phyloP scores from a whole-genome alignment of 2,797 vertebrate genomes.

The Protonibea diacanthus region DNA sequence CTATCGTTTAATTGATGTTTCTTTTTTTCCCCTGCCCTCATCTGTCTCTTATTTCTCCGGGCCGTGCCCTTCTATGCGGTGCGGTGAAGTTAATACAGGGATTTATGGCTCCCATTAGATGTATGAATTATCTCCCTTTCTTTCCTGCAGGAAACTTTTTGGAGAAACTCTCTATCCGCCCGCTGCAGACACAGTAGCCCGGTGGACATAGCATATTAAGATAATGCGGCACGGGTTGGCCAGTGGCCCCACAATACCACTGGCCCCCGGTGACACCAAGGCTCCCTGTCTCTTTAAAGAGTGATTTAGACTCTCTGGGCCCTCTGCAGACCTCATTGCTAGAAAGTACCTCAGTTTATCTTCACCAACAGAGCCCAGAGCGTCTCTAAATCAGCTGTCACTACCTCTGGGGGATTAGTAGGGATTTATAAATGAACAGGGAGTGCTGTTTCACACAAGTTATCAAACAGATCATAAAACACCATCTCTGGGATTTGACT shows the following conservation, averaged over 20 bases:
- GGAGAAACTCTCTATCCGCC: slow-evolving; percentile 24
- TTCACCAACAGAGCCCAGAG: slow-evolving; percentile 70
- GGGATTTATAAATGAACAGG: slow-evolving; percentile 75
- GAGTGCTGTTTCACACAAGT: slow-evolving; percentile 75
- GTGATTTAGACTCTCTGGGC: slow-evolving; percentile 87
- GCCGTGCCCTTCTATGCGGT: slow-evolving; percentile 87
- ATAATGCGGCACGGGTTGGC: slow-evolving; percentile 17
- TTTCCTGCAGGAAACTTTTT: slow-evolving; percentile 89
- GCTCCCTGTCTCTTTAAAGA: slow-evolving; percentile 87
- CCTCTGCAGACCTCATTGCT: slow-evolving; percentile 59
- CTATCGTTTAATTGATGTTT: slow-evolving; percentile 87
- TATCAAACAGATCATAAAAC: slow-evolving; percentile 78
- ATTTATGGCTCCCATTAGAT: slow-evolving; percentile 95
- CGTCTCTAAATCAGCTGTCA: slow-evolving; percentile 75
- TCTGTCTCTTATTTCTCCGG: slow-evolving; percentile 91
- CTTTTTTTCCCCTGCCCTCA: slow-evolving; percentile 84
- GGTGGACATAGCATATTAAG: slow-evolving; percentile 27
- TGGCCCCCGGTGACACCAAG: slow-evolving; percentile 71
- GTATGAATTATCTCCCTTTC: slow-evolving; percentile 93
- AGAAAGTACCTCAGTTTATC: slow-evolving; percentile 74
- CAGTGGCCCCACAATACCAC: slow-evolving; percentile 70
- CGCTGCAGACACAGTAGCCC: background rate
- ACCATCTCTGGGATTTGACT: slow-evolving; percentile 73
- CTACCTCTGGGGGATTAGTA: slow-evolving; percentile 69
- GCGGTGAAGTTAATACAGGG: slow-evolving; percentile 89